A percentile compares a stretch with the other conserved stretches of the same genome.
These are phyloP conservation scores for Deroplatys truncata DNA, from an alignment of 2,888 invertebrate genomes.

Conservation along the genomic window DNA sequence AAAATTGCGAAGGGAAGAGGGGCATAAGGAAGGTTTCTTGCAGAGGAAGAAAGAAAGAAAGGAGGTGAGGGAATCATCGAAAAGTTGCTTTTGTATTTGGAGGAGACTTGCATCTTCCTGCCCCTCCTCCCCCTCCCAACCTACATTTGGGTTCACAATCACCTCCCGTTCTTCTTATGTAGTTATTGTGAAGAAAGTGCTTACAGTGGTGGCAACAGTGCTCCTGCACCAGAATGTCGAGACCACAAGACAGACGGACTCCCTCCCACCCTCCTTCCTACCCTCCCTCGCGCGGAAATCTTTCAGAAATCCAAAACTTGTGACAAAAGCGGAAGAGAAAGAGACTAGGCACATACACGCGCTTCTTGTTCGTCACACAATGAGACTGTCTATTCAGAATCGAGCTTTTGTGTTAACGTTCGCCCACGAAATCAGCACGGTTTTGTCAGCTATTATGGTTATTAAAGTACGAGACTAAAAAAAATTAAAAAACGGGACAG, in stretches of 20 bases:
- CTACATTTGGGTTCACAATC: background rate
- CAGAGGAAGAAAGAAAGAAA: background rate
- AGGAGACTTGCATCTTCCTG: background rate
- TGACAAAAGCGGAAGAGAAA: slow-evolving; percentile 28
- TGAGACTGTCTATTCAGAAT: slow-evolving; percentile 30
- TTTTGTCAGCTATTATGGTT: slow-evolving; percentile 33
- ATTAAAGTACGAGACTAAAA: slow-evolving; percentile 30
- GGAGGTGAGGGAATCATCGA: slow-evolving; percentile 11
- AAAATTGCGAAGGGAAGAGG: background rate
- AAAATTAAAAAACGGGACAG: slow-evolving; percentile 8
- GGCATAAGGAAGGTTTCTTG: background rate
- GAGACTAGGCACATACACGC: slow-evolving; percentile 10
- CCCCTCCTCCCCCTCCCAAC: background rate
- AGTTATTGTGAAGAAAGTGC: slow-evolving; percentile 17
- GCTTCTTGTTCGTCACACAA: slow-evolving; percentile 28
- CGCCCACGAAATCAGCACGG: slow-evolving; percentile 30
- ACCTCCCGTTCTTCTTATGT: background rate
- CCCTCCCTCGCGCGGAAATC: slow-evolving; percentile 13
- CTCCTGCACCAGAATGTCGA: background rate
- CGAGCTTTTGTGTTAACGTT: slow-evolving; percentile 29
- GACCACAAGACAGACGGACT: background rate
- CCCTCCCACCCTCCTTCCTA: no score
- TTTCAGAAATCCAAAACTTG: slow-evolving; percentile 26
- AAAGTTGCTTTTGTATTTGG: slow-evolving; percentile 26
- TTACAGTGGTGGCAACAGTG: background rate